Conservation (phyloP, 1,140 invertebrate genomes). For the Epicauta chinensis region DNA sequence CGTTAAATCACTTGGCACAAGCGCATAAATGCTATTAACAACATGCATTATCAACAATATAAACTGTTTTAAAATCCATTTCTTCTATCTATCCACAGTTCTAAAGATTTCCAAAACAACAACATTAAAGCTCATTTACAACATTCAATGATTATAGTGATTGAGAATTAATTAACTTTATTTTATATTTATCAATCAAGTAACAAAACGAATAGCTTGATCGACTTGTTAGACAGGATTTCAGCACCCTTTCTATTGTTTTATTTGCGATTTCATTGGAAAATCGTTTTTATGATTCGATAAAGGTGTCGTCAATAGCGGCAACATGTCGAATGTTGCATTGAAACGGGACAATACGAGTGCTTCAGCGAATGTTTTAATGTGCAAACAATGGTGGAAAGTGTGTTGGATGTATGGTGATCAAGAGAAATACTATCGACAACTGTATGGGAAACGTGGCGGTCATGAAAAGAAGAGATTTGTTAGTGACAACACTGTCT, state of each 20-base stretch:
- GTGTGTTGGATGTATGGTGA: slow-evolving; percentile 81
- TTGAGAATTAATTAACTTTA: not conserved
- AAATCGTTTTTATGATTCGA: not conserved
- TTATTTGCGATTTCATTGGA: not conserved
- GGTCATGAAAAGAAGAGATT: slow-evolving; percentile 10
- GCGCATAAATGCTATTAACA: no score
- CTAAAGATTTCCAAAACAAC: no score
- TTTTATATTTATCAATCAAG: not conserved
- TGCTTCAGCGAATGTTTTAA: slow-evolving; percentile 59
- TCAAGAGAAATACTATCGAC: slow-evolving; percentile 75
- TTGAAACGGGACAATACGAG: slow-evolving; percentile 35
- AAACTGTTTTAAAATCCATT: no score
- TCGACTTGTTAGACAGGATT: not conserved
- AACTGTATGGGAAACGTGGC: slow-evolving; percentile 62
- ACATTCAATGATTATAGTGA: not conserved
- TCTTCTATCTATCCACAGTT: no score
- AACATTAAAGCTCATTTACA: no score
- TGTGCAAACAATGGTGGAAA: slow-evolving; percentile 83
- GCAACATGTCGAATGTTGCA: slow-evolving; percentile 26
- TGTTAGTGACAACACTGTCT: not conserved
- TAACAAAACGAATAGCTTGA: no score
- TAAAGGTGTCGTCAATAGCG: slow-evolving; percentile 4
- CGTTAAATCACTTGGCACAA: no score
- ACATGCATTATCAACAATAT: no score
- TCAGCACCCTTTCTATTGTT: not conserved